Conservation (phyloP, 2,113 vertebrate genomes). For the Ptilorrhoa leucosticta region DNA sequence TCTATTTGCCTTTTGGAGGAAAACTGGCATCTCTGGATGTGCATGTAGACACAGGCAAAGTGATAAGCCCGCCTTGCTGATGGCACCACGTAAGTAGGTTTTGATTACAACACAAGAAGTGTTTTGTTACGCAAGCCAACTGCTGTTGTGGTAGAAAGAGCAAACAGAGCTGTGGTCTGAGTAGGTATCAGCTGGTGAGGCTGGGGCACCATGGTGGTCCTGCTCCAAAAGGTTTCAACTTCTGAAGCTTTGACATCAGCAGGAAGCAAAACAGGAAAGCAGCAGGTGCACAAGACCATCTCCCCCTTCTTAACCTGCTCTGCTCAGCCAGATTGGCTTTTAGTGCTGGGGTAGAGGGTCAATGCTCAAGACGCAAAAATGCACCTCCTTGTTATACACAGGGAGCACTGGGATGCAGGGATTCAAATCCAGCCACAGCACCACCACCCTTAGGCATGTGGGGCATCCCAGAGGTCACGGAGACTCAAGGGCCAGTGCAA, state of each 20-base stretch:
- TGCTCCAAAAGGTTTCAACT: neutral
- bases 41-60: neutral
- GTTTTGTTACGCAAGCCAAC: neutral
- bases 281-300: neutral
- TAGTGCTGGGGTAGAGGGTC: neutral
- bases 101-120: neutral
- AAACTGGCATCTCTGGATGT: neutral
- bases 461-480: neutral
- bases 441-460: too few relatives aligned
- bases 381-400: rapidly evolving
- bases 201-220: neutral
- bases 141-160: neutral
- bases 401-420: neutral
- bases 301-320: neutral
- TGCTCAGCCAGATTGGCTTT: neutral
- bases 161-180: neutral
- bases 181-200: neutral
- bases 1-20: neutral
- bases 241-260: neutral
- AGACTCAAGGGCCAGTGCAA: neutral
- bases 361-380: neutral
- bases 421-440: neutral
- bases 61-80: neutral
- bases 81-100: neutral
- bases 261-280: neutral